These are phyloP conservation scores for Aphis craccivora DNA, from an alignment of 1,140 invertebrate genomes.

Conservation along the genomic window DNA sequence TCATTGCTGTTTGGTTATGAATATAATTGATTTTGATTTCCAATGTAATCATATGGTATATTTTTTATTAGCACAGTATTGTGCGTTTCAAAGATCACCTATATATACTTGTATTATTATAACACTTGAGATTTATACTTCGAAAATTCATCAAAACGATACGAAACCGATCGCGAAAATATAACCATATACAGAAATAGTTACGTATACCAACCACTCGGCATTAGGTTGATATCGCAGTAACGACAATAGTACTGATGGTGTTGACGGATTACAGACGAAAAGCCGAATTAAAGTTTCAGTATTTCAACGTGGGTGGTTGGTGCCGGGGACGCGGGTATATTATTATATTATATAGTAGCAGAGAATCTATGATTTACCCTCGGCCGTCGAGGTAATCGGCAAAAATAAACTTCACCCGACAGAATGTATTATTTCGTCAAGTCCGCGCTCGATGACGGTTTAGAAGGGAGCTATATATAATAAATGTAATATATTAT, in stretches of 20 bases:
- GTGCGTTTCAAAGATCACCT: background rate
- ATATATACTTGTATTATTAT: too few species aligned
- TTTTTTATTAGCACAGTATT: background rate
- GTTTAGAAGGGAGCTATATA: too few species aligned
- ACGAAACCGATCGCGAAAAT: background rate
- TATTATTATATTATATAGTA: too few species aligned
- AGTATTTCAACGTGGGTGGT: too few species aligned
- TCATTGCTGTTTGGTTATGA: background rate
- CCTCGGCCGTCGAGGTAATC: background rate
- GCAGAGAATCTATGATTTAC: background rate
- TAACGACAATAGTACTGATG: background rate
- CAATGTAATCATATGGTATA: background rate
- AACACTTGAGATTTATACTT: background rate
- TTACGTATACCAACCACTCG: background rate
- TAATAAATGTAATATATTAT: too few species aligned
- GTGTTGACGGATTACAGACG: background rate
- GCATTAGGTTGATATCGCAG: background rate
- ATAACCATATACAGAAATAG: background rate
- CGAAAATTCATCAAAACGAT: background rate
- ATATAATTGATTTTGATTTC: background rate
- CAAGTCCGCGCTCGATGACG: background rate
- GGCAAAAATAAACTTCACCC: background rate
- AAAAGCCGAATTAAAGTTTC: background rate
- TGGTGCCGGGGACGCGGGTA: background rate
- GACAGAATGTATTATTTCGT: background rate